Base-by-base conservation (phyloP, 2,888 invertebrate species). In the Amphimallon solstitiale region DNA sequence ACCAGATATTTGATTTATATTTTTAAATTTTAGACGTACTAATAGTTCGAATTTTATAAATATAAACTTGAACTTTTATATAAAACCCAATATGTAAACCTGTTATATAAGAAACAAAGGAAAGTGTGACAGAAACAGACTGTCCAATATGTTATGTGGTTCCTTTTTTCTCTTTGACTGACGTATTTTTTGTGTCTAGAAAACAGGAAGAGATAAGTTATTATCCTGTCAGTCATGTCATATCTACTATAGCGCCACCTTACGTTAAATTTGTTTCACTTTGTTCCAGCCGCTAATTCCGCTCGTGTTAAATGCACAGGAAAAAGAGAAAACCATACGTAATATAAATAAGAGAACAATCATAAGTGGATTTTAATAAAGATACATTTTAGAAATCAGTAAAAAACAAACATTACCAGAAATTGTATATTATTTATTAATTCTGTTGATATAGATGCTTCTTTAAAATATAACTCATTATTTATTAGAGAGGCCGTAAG, bases 191-290 rank as follows among this genome's bases (percentile, higher is more conserved):
- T 29, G 29, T 29, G 29, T 69, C 54, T 64, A 54, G 67, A 66
- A 63, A 71, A 71, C 71, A 71, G 72, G 72, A 72, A 71, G 73
- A 66, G 70, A 68, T 62, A 70, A 67, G 72, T 69, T 73, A 74
- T 75, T 75, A 75, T 68, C 70, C 70, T 75, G 75, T 75, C 75
- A 68, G 71, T 72, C 72, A 70, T 49, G 54, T 60, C 46, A 48
- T 64, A 54, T 59, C 43, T 60, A 38, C 29, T 52, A 21, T 37
- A 52, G 65, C 65, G 61, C 65, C 65, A 60, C 65, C 51, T 65
- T 65, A 49, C 45, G 52, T 52, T 48, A 40, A 62, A 49, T 38
- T 62, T 62, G 56, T 56, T 56, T 56, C 56, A 56, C 43, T 56
- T 56, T 56, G 56, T 56, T 56, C 56, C 56, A 43, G 40, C 37